A percentile compares a stretch with the other conserved stretches of the same genome.
Conservation (phyloP, 2,797 vertebrate genomes). For the Austrolebias charrua region DNA sequence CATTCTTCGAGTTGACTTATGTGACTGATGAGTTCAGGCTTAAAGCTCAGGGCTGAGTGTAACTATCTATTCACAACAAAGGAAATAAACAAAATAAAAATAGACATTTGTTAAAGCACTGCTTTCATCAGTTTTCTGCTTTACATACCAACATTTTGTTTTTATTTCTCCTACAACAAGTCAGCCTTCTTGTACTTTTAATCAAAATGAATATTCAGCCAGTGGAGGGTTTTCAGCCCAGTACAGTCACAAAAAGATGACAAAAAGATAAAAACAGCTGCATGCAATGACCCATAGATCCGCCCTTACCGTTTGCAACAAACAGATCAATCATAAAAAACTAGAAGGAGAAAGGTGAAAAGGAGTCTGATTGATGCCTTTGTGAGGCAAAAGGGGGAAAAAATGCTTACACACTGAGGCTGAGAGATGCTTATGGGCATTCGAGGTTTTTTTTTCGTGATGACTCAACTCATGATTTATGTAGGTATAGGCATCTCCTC, state of each 20-base stretch:
- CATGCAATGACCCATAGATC: conserved; percentile 19
- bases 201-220: conserved; percentile 45
- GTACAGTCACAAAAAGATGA: conserved; percentile 23
- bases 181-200: conserved; percentile 8
- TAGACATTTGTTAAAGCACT: background rate
- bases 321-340: conserved; percentile 63
- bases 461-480: conserved; percentile 81
- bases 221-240: conserved; percentile 27
- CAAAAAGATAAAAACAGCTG: conserved; percentile 39
- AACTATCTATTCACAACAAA: too few species aligned
- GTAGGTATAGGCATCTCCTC: conserved; percentile 74
- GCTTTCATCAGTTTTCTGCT: background rate
- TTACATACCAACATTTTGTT: background rate
- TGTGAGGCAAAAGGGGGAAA: conserved; percentile 38
- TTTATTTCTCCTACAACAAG: background rate
- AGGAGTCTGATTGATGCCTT: conserved; percentile 59
- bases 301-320: conserved; percentile 38
- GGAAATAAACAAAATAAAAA: too few species aligned
- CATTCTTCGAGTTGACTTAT: background rate
- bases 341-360: conserved; percentile 17
- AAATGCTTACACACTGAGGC: conserved; percentile 65
- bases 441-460: conserved; percentile 68
- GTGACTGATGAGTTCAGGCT: too few species aligned
- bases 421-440: conserved; percentile 70
- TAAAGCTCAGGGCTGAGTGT: too few species aligned